Base-by-base conservation (phyloP, 2,888 invertebrate genomes). In the Iphiclides podalirius region DNA sequence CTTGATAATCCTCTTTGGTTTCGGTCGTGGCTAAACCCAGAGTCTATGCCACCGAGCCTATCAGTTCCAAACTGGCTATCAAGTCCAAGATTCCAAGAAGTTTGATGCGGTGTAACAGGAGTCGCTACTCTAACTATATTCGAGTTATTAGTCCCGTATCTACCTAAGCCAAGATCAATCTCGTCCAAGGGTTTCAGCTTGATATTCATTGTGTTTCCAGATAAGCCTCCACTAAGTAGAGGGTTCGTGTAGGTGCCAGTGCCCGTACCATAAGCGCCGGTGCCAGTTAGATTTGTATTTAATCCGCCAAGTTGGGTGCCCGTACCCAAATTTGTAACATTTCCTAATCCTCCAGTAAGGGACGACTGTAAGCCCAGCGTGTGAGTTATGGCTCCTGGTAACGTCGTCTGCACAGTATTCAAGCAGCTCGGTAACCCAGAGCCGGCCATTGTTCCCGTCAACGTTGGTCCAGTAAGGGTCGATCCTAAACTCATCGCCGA, bases 141-240 rank as follows among this genome's bases (percentile, higher is more conserved):
- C 43, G 73, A 60, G 40, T 75, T 75, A 47, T 73, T 79, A 34
- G 78, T 89, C 41, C 87, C 90, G 69, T 89, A 92, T 69, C 92
- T 89, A 64, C 90, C 84, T 64, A 91, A 67, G 55, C 93, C 92
- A 55, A 93, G 86, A 63, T 94, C 94, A 54, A 93, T 92, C 71
- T 94, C 94, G 62, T 94, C 94, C 72, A 93, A 83, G 54, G 93
- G 92, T 77, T 94, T 94, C 76, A 93, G 82, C 77, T 94, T 94
- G 63, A 91, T 90, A 57, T 89, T 90, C 89, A 92, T 91, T 20
- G 76, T 79, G 83, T 87, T 88, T 43, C 89, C 78, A 78, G 91
- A 86, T 75, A 93, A 75, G 67, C 90, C 82, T 73, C 91, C 71
- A 59, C 91, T 79, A 59, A 89, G 82, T 54, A 93, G 75, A 12